A percentile compares a stretch with the other conserved stretches of the same genome.
phyloP scores from a whole-genome alignment of 2,888 invertebrate species.

The Notodromas monacha region DNA sequence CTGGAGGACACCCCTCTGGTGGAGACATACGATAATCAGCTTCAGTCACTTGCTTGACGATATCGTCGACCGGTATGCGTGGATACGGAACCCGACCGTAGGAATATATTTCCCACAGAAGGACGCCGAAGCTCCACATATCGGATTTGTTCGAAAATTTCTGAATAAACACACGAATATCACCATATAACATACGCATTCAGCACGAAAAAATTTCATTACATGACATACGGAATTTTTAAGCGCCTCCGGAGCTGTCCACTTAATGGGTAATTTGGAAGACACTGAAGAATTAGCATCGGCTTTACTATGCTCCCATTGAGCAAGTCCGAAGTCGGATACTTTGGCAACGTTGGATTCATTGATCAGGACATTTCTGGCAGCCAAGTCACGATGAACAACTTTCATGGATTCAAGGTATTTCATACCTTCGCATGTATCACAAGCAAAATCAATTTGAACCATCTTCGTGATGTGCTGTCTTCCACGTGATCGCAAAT shows the following conservation, averaged over 20 bases:
- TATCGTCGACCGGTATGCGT: conserved; percentile 16
- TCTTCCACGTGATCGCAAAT: conserved; percentile 73
- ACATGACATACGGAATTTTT: conserved; percentile 59
- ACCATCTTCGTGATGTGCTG: conserved; percentile 79
- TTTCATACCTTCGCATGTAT: conserved; percentile 93
- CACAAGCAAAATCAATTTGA: conserved; percentile 90
- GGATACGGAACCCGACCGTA: conserved; percentile 57
- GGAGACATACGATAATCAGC: not conserved
- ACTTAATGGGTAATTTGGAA: conserved; percentile 93
- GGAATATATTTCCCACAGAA: conserved; percentile 63
- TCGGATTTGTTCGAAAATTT: conserved; percentile 82
- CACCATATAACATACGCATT: no score
- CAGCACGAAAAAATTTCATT: no score
- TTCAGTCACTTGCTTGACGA: not conserved
- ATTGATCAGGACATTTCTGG: conserved; percentile 82
- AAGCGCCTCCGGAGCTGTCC: conserved; percentile 97
- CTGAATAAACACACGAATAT: no score
- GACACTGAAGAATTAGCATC: no score
- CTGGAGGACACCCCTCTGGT: conserved; percentile 85
- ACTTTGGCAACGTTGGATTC: conserved; percentile 68
- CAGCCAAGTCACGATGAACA: conserved; percentile 85
- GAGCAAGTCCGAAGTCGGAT: conserved; percentile 65
- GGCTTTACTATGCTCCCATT: conserved; percentile 39
- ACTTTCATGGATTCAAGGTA: conserved; percentile 82
- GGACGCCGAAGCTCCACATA: conserved; percentile 71